These are phyloP conservation scores for Saimiri boliviensis DNA, from an alignment of 2,113 vertebrate genomes.

Conservation along the genomic window DNA sequence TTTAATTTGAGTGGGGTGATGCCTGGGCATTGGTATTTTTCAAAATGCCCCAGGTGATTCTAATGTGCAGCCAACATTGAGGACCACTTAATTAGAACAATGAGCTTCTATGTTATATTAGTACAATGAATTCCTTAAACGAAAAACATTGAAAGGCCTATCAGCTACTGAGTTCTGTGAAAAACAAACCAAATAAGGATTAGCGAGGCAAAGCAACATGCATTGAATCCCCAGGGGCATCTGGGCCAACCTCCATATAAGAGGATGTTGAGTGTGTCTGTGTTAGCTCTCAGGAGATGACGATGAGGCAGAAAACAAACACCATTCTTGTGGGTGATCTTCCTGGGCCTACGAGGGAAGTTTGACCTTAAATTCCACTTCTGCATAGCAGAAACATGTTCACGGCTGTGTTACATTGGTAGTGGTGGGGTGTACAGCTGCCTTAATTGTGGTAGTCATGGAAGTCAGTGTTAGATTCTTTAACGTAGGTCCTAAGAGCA, in stretches of 20 bases:
- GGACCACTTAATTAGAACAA: slow-evolving; percentile 35
- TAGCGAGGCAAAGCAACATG: not conserved
- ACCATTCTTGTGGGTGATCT: not conserved
- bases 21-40: not conserved
- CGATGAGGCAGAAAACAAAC: not conserved
- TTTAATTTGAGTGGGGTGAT: slow-evolving; percentile 40
- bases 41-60: not conserved
- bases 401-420: not conserved
- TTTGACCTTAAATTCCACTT: not conserved
- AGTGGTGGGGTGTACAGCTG: not conserved
- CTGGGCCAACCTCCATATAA: too few species aligned
- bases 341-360: not conserved
- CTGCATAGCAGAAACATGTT: not conserved
- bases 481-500: not conserved
- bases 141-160: not conserved
- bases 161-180: not conserved
- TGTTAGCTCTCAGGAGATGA: not conserved
- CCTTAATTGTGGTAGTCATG: not conserved
- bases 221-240: not conserved
- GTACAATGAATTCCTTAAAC: slow-evolving; percentile 26
- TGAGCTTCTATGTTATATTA: slow-evolving; percentile 31
- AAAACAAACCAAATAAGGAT: slow-evolving; percentile 44
- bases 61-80: not conserved
- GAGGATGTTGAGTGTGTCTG: not conserved
- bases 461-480: not conserved